Evolutionary conservation across 2,888 invertebrate species (phyloP).

Genomic region (Halocaridina rubra): DNA sequence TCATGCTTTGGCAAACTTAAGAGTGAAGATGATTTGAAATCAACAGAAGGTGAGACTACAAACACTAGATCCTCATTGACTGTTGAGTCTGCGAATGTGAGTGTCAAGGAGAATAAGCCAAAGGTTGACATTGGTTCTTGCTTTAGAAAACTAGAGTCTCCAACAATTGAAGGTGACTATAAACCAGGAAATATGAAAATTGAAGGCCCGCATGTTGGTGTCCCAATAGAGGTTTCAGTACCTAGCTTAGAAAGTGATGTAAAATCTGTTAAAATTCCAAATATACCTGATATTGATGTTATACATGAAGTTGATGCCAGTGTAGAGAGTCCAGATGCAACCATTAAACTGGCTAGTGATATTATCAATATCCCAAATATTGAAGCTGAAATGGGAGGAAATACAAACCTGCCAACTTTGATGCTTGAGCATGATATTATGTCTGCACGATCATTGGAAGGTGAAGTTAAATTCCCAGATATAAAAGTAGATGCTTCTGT

Average conservation of each 20-base stretch:
- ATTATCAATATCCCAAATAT: slow-evolving; percentile 41
- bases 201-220: too few relatives aligned
- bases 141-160: slow-evolving; percentile 30
- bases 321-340: not conserved
- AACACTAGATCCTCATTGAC: not conserved
- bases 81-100: slow-evolving; percentile 3
- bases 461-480: not conserved
- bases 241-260: too few relatives aligned
- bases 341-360: slow-evolving; percentile 30
- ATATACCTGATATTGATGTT: too few relatives aligned
- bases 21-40: not conserved
- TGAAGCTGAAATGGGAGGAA: slow-evolving; percentile 34
- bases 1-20: not conserved
- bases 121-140: slow-evolving; percentile 30
- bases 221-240: too few relatives aligned
- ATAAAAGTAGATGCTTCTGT: not conserved
- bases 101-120: slow-evolving; percentile 20
- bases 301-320: not conserved
- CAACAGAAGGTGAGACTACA: not conserved
- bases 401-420: slow-evolving; percentile 14
- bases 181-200: not conserved
- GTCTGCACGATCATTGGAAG: too few relatives aligned
- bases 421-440: slow-evolving; percentile 3
- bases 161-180: slow-evolving; percentile 30
- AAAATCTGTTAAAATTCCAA: too few relatives aligned